Evolutionary conservation across 2,888 invertebrate species (phyloP).

Genomic region (Stenotaenia linearis): DNA sequence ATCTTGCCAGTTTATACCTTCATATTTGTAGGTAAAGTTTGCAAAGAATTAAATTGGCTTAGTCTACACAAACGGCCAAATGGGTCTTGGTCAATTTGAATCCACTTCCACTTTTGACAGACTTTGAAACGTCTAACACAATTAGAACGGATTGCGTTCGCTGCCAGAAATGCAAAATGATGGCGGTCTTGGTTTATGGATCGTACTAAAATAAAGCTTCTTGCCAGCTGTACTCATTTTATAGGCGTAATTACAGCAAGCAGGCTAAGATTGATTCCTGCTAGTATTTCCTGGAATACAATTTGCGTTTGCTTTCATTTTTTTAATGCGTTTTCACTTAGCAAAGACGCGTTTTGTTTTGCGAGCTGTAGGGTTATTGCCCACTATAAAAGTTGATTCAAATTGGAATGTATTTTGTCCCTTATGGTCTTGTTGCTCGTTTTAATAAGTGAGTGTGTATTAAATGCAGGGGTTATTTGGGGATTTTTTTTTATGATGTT

Average conservation of each 20-base stretch:
- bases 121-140: not conserved
- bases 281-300: not conserved
- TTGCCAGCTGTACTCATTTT: not conserved
- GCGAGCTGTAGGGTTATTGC: not conserved
- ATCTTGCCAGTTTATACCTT: not conserved
- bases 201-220: not conserved
- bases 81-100: not conserved
- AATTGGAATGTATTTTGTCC: slow-evolving; percentile 7
- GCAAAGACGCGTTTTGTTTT: not conserved
- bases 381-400: slow-evolving; percentile 17
- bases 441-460: not conserved
- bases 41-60: not conserved
- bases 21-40: not conserved
- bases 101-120: not conserved
- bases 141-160: slow-evolving; percentile 4
- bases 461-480: not conserved
- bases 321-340: not conserved
- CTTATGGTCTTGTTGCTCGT: not conserved
- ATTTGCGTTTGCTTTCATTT: not conserved
- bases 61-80: not conserved
- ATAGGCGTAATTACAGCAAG: not conserved
- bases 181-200: too few species aligned
- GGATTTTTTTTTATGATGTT: not conserved
- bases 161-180: not conserved
- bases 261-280: slow-evolving; percentile 7